These are phyloP conservation scores for Onychomys torridus DNA, from an alignment of 2,797 vertebrate genomes.

Conservation along the genomic window DNA sequence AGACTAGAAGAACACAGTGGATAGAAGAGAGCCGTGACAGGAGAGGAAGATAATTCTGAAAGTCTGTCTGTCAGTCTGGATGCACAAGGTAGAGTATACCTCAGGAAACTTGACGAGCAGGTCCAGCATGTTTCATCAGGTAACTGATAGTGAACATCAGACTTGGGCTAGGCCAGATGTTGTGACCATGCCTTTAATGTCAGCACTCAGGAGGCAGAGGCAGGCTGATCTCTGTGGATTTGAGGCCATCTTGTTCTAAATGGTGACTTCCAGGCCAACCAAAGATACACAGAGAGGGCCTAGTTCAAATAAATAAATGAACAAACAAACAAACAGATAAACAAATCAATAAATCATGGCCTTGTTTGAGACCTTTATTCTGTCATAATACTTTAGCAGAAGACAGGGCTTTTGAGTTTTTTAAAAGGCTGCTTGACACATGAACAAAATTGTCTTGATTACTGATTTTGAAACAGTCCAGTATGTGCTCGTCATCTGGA, in stretches of 20 bases:
- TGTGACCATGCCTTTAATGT: not conserved
- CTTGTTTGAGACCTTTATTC: not conserved
- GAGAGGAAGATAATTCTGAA: not conserved
- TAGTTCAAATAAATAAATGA: not conserved
- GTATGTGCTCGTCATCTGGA: no score
- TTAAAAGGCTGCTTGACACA: not conserved
- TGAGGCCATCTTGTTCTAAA: not conserved
- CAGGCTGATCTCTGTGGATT: not conserved
- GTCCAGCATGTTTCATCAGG: not conserved
- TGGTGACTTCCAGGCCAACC: no score
- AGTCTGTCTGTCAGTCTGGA: accelerated
- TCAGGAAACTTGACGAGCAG: not conserved
- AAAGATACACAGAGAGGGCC: not conserved
- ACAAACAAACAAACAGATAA: not conserved
- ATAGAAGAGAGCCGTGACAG: not conserved
- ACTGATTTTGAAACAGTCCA: not conserved
- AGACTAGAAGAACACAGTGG: not conserved
- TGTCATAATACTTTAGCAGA: not conserved
- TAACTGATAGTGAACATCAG: not conserved
- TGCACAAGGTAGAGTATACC: accelerated
- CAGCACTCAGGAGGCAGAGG: not conserved
- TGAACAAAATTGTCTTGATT: not conserved
- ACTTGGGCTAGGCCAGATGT: not conserved
- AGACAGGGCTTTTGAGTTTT: not conserved
- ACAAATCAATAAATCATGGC: not conserved